Evolutionary conservation across 2,888 invertebrate species (phyloP).

Genomic region (Phaedon cochleariae): DNA sequence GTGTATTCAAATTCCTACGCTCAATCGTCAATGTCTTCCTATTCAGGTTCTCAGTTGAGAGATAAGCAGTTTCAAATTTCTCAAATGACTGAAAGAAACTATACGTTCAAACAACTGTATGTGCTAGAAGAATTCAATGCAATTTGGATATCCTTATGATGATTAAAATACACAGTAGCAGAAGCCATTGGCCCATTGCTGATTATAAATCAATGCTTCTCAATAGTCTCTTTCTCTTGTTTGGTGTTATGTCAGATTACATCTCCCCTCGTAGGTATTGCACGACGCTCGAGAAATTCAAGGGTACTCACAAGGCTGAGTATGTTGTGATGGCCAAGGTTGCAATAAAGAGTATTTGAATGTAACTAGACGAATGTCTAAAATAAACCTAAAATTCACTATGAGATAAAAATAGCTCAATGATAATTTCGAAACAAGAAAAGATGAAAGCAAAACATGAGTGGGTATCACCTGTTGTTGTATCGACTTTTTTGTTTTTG

Average conservation of each 20-base stretch:
- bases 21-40: too few species aligned
- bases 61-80: too few species aligned
- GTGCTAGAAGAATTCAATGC: too few species aligned
- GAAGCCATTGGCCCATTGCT: background rate
- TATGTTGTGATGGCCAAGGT: background rate
- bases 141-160: too few species aligned
- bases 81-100: too few species aligned
- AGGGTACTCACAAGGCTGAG: background rate
- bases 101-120: too few species aligned
- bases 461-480: conserved; percentile 42
- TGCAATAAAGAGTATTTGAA: background rate
- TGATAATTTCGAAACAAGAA: conserved; percentile 23
- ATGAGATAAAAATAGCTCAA: background rate
- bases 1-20: too few species aligned
- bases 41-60: too few species aligned
- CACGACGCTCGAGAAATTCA: background rate
- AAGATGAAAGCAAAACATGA: conserved; percentile 41
- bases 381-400: background rate
- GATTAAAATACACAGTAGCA: too few species aligned
- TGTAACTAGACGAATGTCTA: background rate
- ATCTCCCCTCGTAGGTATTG: background rate
- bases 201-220: background rate
- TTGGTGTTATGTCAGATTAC: background rate
- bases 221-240: background rate
- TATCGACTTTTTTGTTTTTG: conserved; percentile 45